Conservation (phyloP, 2,888 invertebrate genomes). For the Stramonita haemastoma region DNA sequence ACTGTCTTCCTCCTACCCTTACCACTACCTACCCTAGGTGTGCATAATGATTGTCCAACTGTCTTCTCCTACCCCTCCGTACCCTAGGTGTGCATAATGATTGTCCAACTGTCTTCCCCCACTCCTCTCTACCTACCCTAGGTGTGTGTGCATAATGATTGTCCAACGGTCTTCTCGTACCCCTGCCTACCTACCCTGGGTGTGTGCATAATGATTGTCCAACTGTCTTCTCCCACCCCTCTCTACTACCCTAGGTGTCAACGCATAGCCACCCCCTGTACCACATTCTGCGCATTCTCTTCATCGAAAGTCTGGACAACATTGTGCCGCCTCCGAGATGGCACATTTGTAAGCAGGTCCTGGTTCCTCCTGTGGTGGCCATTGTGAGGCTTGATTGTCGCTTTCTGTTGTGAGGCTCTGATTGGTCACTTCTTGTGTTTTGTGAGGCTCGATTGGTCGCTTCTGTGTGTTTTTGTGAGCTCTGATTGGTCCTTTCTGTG, state of each 20-base stretch:
- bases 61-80: too few relatives aligned
- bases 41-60: too few relatives aligned
- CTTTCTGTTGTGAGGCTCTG: too few relatives aligned
- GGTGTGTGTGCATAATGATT: background rate
- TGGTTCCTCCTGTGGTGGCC: background rate
- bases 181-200: constrained; percentile 48
- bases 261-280: constrained; percentile 70
- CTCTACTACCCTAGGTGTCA: constrained; percentile 56
- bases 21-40: too few relatives aligned
- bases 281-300: constrained; percentile 70
- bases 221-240: background rate
- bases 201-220: constrained; percentile 37
- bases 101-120: too few relatives aligned
- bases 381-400: background rate
- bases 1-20: too few relatives aligned
- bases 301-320: constrained; percentile 76
- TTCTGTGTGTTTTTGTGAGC: too few relatives aligned
- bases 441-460: too few relatives aligned
- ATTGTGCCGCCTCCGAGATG: constrained; percentile 75
- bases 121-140: too few relatives aligned
- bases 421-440: background rate
- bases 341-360: constrained; percentile 72
- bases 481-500: too few relatives aligned
- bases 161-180: background rate
- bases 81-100: too few relatives aligned